phyloP scores from a whole-genome alignment of 2,113 vertebrate genomes.

The Phodopus roborovskii region DNA sequence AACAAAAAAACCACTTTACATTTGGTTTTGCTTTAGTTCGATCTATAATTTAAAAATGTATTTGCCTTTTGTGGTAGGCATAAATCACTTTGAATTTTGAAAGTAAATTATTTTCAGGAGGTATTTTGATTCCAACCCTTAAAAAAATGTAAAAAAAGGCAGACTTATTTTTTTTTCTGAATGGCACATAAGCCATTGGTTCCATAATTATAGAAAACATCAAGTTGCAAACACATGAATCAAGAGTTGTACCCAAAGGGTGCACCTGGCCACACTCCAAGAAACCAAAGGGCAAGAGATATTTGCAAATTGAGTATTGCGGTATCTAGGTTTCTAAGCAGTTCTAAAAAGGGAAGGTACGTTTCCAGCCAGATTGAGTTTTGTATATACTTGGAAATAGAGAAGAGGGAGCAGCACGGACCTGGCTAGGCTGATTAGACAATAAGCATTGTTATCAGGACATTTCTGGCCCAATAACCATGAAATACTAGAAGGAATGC shows the following conservation, averaged over 20 bases:
- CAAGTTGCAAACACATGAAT: neutral
- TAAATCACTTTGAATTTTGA: slow-evolving; percentile 8
- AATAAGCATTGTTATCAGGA: slow-evolving; percentile 53
- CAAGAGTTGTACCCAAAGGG: neutral
- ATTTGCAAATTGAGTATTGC: neutral
- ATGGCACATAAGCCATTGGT: neutral
- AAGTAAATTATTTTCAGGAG: slow-evolving; percentile 15
- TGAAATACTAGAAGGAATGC: slow-evolving; percentile 43
- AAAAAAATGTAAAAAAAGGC: neutral
- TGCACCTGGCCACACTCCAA: neutral
- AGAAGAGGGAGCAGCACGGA: neutral
- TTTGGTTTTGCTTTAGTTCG: slow-evolving; percentile 42
- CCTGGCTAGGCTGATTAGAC: neutral
- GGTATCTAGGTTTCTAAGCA: neutral
- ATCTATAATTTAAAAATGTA: slow-evolving; percentile 32
- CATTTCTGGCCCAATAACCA: slow-evolving; percentile 40
- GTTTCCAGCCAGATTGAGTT: slow-evolving; percentile 15
- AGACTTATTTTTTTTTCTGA: slow-evolving; percentile 31
- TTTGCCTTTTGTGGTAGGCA: slow-evolving; percentile 5
- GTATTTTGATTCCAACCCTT: slow-evolving; percentile 26
- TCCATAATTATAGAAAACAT: neutral
- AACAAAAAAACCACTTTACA: neutral
- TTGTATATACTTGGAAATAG: slow-evolving; percentile 4
- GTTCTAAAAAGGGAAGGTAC: neutral
- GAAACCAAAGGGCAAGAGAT: neutral